phyloP scores from a whole-genome alignment of 2,797 vertebrate species.

The Sebastes cheni region DNA sequence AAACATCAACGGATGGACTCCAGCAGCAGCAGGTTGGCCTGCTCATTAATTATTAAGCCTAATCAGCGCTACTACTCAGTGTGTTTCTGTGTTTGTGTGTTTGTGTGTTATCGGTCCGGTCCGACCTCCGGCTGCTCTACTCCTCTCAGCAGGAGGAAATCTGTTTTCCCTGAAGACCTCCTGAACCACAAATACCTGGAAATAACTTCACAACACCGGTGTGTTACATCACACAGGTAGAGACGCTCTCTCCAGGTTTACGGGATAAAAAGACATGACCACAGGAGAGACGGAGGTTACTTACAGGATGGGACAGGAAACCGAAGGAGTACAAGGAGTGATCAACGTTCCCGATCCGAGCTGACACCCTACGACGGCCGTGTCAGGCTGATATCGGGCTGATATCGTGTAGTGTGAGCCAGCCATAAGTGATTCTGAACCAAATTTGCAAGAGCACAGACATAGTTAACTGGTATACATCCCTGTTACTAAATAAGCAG shows the following conservation, averaged over 20 bases:
- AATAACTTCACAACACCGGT: slow-evolving; percentile 21
- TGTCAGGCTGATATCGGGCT: no score
- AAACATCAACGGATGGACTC: slow-evolving; percentile 22
- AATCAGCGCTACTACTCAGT: slow-evolving; percentile 24
- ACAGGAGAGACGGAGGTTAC: no score
- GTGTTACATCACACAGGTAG: not conserved
- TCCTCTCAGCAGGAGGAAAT: slow-evolving; percentile 40
- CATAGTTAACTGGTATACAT: not conserved
- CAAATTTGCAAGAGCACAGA: not conserved
- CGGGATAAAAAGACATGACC: not conserved
- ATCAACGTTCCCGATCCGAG: no score
- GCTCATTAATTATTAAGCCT: slow-evolving; percentile 54
- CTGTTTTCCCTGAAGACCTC: slow-evolving; percentile 38
- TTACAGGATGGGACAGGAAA: no score
- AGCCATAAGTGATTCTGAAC: no score
- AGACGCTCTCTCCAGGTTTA: not conserved
- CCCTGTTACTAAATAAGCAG: not conserved
- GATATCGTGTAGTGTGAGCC: no score
- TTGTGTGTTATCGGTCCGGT: not conserved
- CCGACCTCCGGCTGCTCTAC: slow-evolving; percentile 33
- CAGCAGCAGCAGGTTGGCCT: slow-evolving; percentile 37
- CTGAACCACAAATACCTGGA: slow-evolving; percentile 44
- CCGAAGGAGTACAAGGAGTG: no score
- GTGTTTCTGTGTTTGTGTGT: not conserved
- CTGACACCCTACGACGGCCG: no score